Evolutionary conservation across 2,797 vertebrate genomes (phyloP), one percentile per base, ranked within the genome.

Genomic region (Poeciliopsis presidionis): DNA sequence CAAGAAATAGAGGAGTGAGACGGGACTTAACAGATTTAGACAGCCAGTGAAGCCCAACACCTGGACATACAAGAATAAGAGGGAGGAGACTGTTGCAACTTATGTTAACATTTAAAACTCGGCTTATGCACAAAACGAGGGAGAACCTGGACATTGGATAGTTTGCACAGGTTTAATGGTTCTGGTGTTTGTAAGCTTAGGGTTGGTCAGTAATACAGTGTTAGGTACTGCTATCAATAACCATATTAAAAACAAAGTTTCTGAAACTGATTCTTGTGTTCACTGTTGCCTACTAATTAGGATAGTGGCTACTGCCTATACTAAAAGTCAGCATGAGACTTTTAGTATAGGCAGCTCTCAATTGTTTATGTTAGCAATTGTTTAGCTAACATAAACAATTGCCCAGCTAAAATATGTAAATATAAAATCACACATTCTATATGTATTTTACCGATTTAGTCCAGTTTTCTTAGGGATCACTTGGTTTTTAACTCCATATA

Each of bases 21-120:
- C 91, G 90, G 91, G 87, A 93, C 91, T 94, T 93, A 94, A 94
- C 92, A 94, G 92, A 95, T 95, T 94, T 91, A 94, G 94, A 95
- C 90, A 88, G 83, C 84, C 91, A 94, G 94, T 93, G 92, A 95
- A 95, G 96, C 94, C 93, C 85, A 90, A 92, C 93, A 95, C 94
- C 94, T 95, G 93, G 94, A 90, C 78, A 78, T 76, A 85, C 80
- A 75, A 81, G 73, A 79, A 89, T 46, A 82, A 79, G 85, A 55
- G 72, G 79, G 84, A 86, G 80, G 81, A 76, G 71, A 89, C n/a
- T 28, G 86, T 76, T 36, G 25, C 41, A 72, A 86, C 88, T 93
- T 86, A 75, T 79, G 87, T 92, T 92, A 86, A 84, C 63, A 72
- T 55, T 55, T 46, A 85, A 88, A 77, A 79, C 75, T 78, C 82